A percentile compares a stretch with the other conserved stretches of the same genome.
Conservation (phyloP, 1,140 invertebrate genomes). For the Sycobia sp. region DNA sequence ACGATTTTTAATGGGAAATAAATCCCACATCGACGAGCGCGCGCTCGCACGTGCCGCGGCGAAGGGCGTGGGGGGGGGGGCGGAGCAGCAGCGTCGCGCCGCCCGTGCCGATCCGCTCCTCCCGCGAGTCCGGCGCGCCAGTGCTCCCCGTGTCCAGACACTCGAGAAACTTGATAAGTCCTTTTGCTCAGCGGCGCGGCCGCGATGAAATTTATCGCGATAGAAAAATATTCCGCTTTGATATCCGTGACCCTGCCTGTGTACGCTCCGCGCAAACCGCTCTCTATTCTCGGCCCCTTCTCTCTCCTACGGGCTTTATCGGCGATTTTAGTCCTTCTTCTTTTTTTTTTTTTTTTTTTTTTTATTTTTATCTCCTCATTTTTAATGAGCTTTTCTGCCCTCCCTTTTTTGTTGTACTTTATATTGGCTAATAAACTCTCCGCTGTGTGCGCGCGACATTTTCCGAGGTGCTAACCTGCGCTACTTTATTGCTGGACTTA, state of each 20-base stretch:
- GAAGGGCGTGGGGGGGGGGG: too few species aligned
- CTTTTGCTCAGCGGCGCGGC: constrained; percentile 4
- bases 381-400: constrained; percentile 28
- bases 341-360: not conserved
- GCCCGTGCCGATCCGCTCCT: too few species aligned
- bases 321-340: constrained; percentile 8
- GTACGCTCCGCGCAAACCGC: too few species aligned
- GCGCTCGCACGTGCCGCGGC: too few species aligned
- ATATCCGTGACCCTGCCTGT: too few species aligned
- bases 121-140: too few species aligned
- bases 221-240: constrained; percentile 32
- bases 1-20: constrained; percentile 38
- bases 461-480: not conserved
- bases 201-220: constrained; percentile 31
- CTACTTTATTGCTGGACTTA: constrained; percentile 1
- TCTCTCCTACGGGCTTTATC: constrained; percentile 3
- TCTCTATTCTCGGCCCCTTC: not conserved
- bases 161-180: constrained; percentile 30
- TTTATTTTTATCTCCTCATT: not conserved
- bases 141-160: too few species aligned
- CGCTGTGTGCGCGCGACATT: not conserved
- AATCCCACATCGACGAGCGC: constrained; percentile 19
- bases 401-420: constrained; percentile 8
- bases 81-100: too few species aligned
- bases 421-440: constrained; percentile 28